Base-by-base conservation (phyloP, 2,888 invertebrate species). In the Sicus ferrugineus region DNA sequence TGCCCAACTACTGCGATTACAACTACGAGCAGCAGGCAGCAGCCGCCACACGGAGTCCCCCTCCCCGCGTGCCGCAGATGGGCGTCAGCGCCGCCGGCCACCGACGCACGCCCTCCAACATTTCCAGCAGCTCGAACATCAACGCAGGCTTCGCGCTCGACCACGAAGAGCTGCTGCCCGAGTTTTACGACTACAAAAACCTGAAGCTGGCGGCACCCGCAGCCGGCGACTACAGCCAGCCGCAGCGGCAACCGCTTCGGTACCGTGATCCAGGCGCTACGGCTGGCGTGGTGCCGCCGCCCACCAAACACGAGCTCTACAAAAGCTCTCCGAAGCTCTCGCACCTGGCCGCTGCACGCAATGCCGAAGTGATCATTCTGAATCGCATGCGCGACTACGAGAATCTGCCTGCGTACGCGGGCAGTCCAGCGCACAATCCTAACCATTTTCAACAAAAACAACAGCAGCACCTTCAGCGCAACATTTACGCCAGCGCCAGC, bases 61-160 rank as follows among this genome's bases (percentile, higher is more conserved):
- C 83, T 2, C 83, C 84, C 1, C 79, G 85, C 2, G 84, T 85
- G 2, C 86, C 86, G 0, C 83, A 85, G 72, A 85, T 85, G 85
- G 85, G 85, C 16, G 79, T 86, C 1, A 82, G 77, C 23, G 85
- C 85, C 2, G 81, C 80, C 1, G 84, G 83, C 1, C 95, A 95
- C 83, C 89, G 92, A 75, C 88, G 95, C 69, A 93, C 93, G 0
- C 91, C 93, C 0, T 93, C 94, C 0, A 93, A 93, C 78, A 90
- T 93, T 4, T 90, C 90, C 0, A 85, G 88, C 0, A 83, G 80
- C 58, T 88, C 89, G 0, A 90, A 87, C 76, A 86, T 89, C 30
- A 91, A 90, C 83, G 90, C 90, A 54, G 89, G 87, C 62, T 90
- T 90, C 81, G 86, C 88, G 28, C 80, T 89, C 59, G 90, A 90